Evolutionary conservation across 2,888 invertebrate genomes (phyloP).

Genomic region (Agriopis marginaria): DNA sequence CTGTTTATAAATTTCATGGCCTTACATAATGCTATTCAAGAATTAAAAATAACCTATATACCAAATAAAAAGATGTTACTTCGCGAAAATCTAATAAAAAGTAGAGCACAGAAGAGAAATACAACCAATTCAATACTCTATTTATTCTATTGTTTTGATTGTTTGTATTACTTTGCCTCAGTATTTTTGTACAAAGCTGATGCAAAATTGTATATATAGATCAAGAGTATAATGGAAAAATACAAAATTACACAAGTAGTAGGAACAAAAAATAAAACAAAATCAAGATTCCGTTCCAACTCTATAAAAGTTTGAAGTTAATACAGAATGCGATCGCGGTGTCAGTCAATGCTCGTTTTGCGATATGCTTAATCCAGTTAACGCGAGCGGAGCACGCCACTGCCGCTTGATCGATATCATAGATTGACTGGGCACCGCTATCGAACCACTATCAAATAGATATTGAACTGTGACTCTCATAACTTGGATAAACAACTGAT

Average conservation of each 20-base stretch:
- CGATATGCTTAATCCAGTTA: slow-evolving; percentile 65
- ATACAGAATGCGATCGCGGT: slow-evolving; percentile 65
- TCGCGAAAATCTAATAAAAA: too few species aligned
- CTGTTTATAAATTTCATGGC: not conserved
- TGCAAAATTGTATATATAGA: too few species aligned
- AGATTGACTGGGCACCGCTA: slow-evolving; percentile 24
- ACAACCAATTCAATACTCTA: too few species aligned
- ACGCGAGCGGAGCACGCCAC: slow-evolving; percentile 65
- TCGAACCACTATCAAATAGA: slow-evolving; percentile 26
- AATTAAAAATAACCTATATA: not conserved
- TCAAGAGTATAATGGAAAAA: not conserved
- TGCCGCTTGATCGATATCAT: slow-evolving; percentile 71
- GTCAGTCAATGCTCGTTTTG: slow-evolving; percentile 64
- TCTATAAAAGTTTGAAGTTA: slow-evolving; percentile 41
- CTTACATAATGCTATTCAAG: not conserved
- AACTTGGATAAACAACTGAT: slow-evolving; percentile 13
- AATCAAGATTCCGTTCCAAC: slow-evolving; percentile 27
- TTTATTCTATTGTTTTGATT: too few species aligned
- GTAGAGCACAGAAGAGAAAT: too few species aligned
- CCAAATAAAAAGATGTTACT: not conserved
- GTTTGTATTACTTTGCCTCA: too few species aligned
- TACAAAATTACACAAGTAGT: not conserved
- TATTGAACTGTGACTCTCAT: slow-evolving; percentile 37
- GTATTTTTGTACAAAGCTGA: too few species aligned
- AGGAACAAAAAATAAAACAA: not conserved